phyloP scores from a whole-genome alignment of 2,113 vertebrate genomes.

The Anoura caudifer region DNA sequence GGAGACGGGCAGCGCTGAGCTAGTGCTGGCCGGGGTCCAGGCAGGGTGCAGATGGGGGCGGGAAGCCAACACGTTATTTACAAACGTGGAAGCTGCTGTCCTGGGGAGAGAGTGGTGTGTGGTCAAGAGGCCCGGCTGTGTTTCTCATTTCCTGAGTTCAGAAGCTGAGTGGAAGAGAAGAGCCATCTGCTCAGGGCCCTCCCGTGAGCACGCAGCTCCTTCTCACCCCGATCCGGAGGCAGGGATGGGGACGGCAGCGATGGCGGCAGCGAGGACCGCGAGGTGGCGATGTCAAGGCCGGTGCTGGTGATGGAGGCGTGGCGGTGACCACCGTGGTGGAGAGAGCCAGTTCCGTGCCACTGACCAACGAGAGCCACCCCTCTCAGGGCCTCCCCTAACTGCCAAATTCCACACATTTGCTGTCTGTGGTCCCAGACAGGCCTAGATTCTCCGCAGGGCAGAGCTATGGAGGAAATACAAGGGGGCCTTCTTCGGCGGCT shows the following conservation, averaged over 20 bases:
- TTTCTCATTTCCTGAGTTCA: slow-evolving; percentile 32
- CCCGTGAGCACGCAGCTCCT: not conserved
- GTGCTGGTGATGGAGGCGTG: not conserved
- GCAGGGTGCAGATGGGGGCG: not conserved
- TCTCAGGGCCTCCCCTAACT: not conserved
- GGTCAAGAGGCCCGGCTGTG: not conserved
- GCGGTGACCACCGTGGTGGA: not conserved
- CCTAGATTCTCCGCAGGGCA: not conserved
- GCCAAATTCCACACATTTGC: slow-evolving; percentile 49
- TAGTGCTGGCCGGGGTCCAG: not conserved
- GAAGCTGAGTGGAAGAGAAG: not conserved
- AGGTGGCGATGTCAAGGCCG: not conserved
- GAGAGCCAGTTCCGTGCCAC: not conserved
- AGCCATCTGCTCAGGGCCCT: not conserved
- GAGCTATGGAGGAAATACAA: not conserved
- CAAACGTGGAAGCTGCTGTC: not conserved
- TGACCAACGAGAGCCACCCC: not conserved
- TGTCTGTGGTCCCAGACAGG: not conserved
- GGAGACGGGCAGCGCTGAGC: not conserved
- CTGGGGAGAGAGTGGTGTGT: not conserved
- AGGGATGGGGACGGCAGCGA: not conserved
- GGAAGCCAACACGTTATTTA: not conserved
- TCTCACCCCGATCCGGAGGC: not conserved
- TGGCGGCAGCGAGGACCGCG: not conserved
- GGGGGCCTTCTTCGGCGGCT: not conserved